A percentile compares a stretch with the other conserved stretches of the same genome.
phyloP scores from a whole-genome alignment of 2,113 vertebrate genomes.

The Tachysurus fulvidraco region DNA sequence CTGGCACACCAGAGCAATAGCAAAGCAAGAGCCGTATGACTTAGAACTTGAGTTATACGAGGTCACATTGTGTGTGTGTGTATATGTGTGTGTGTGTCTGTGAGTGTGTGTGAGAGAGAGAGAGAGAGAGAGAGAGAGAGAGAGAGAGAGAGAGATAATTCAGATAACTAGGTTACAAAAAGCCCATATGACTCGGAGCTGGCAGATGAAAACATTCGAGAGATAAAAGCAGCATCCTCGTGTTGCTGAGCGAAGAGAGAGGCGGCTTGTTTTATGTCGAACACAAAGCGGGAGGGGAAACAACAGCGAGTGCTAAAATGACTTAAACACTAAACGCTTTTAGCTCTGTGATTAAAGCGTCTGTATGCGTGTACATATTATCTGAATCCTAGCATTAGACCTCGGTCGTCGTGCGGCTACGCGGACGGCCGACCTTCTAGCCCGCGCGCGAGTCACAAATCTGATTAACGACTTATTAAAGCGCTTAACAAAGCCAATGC shows the following conservation, averaged over 20 bases:
- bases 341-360: not conserved
- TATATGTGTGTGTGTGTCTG: not conserved
- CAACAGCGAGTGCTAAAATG: not conserved
- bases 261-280: not conserved
- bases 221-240: slow-evolving; percentile 27
- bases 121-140: not conserved
- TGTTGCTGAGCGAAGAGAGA: not conserved
- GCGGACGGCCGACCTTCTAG: not conserved
- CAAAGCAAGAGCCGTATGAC: slow-evolving; percentile 26
- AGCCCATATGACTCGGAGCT: slow-evolving; percentile 10
- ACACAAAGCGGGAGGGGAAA: slow-evolving; percentile 1
- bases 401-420: not conserved
- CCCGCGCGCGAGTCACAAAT: not conserved
- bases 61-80: slow-evolving; percentile 21
- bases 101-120: no score
- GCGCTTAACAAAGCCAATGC: not conserved
- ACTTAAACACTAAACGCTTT: not conserved
- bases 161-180: slow-evolving; percentile 39
- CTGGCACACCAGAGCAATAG: slow-evolving; percentile 27
- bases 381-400: not conserved
- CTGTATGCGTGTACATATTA: not conserved
- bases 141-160: not conserved
- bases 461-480: not conserved
- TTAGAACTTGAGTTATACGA: slow-evolving; percentile 27
- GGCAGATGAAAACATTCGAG: slow-evolving; percentile 26